Conservation (phyloP, 2,888 invertebrate genomes). For the Nephrotoma guestfalica region DNA sequence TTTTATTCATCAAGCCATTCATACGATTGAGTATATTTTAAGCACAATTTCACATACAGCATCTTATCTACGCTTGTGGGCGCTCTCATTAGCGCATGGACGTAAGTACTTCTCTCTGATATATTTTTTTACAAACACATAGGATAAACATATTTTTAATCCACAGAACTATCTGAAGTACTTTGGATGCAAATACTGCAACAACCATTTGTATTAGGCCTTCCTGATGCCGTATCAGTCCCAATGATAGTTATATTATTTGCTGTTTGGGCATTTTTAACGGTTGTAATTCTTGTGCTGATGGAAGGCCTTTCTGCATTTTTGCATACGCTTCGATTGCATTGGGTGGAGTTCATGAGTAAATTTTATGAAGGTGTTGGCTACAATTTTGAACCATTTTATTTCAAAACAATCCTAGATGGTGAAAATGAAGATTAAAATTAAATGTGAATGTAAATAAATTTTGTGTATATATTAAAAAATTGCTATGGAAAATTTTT, state of each 20-base stretch:
- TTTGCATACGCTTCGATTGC: slow-evolving; percentile 92
- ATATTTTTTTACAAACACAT: background rate
- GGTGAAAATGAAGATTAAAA: slow-evolving; percentile 32
- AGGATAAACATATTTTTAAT: background rate
- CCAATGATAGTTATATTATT: slow-evolving; percentile 64
- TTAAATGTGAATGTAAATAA: background rate
- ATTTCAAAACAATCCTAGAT: slow-evolving; percentile 60
- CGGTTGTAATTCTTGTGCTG: slow-evolving; percentile 86
- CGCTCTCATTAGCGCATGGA: slow-evolving; percentile 87
- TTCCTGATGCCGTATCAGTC: slow-evolving; percentile 50
- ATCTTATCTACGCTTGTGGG: slow-evolving; percentile 93
- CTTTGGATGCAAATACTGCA: slow-evolving; percentile 85
- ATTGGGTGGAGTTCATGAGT: slow-evolving; percentile 97
- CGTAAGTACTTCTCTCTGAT: slow-evolving; percentile 42
- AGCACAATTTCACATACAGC: slow-evolving; percentile 96
- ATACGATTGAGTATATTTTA: slow-evolving; percentile 92
- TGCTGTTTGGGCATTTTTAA: slow-evolving; percentile 78
- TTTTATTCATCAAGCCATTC: slow-evolving; percentile 87
- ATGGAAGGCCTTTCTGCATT: slow-evolving; percentile 99
- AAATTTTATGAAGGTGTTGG: slow-evolving; percentile 80
- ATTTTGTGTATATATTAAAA: no score
- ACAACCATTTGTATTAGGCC: slow-evolving; percentile 47
- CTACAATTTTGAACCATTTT: slow-evolving; percentile 72
- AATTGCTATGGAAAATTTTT: no score
- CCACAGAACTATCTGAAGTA: slow-evolving; percentile 68